These are phyloP conservation scores for Temnopleurus reevesii DNA, from an alignment of 53 echinoderm and acorn worm species.

Conservation along the genomic window DNA sequence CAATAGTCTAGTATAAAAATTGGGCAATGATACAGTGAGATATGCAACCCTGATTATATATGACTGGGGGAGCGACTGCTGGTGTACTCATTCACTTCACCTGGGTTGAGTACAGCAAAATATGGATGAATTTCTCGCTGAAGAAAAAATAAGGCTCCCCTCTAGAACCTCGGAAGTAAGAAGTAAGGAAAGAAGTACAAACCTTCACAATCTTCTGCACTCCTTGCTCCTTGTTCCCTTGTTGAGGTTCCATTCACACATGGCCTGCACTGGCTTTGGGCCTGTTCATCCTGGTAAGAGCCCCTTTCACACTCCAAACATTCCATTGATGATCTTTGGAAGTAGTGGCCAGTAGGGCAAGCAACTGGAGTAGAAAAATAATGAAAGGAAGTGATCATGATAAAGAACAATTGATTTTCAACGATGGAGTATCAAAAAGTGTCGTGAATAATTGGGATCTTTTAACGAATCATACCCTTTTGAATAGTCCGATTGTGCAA, in stretches of 20 bases:
- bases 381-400: neutral
- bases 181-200: neutral
- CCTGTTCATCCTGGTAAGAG: conserved; percentile 36
- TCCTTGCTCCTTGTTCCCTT: conserved; percentile 20
- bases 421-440: too few species aligned
- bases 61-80: too few species aligned
- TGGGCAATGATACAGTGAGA: neutral
- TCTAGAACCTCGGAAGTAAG: too few species aligned
- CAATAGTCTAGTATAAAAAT: too few species aligned
- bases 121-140: too few species aligned
- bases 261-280: conserved; percentile 38
- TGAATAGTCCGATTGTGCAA: too few species aligned
- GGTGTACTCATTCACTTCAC: too few species aligned
- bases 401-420: too few species aligned
- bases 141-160: too few species aligned
- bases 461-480: too few species aligned
- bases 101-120: too few species aligned
- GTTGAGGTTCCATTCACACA: conserved; percentile 25
- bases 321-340: neutral
- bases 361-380: conserved; percentile 7
- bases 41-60: neutral
- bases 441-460: too few species aligned
- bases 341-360: conserved; percentile 44
- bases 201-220: conserved; percentile 8
- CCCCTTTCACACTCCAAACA: conserved; percentile 43